Base-by-base conservation (phyloP, 2,113 vertebrate species). In the Oenanthe melanoleuca region DNA sequence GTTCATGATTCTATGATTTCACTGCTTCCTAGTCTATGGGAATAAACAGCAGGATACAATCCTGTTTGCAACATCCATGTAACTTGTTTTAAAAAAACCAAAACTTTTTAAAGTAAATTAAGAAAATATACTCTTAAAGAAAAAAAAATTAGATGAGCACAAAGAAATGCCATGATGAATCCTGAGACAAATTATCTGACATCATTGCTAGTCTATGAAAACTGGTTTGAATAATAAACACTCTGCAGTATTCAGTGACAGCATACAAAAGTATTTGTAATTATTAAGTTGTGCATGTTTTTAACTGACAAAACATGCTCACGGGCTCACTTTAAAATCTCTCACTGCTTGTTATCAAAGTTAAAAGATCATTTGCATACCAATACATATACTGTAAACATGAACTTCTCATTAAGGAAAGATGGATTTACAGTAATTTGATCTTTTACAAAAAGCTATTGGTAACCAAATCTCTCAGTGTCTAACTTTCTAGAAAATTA, bases 341-440 rank as follows among this genome's bases (percentile, higher is more conserved):
- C 96, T 97, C 96, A 96, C 97, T 97, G 94, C 97, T 97, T 95
- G 95, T 96, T 98, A 98, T 97, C 97, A 97, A 98, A 98, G 97
- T 97, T 97, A 97, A 96, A 97, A 97, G 97, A 97, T 95, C 96
- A 97, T 97, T 97, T 98, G 97, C 97, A 98, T 98, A 97, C 97
- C 95, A 96, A 97, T 92, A 96, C 95, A 96, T 94, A 96, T 96
- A 97, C 97, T 98, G 97, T 98, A 98, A 98, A 98, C 97, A 97
- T 97, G 97, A 98, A 97, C 89, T 97, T 97, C 97, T 98, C 96
- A 97, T 98, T 97, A 98, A 97, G 96, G 97, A 98, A 98, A 97
- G 95, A 97, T 93, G 96, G 93, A 96, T 97, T 98, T 98, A 97
- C 97, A 97, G 97, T 97, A 97, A 98, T 97, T 96, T 92, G 93